A percentile compares a stretch with the other conserved stretches of the same genome.
phyloP scores from a whole-genome alignment of 2,797 vertebrate genomes.

The Notoglanidium macrostoma region DNA sequence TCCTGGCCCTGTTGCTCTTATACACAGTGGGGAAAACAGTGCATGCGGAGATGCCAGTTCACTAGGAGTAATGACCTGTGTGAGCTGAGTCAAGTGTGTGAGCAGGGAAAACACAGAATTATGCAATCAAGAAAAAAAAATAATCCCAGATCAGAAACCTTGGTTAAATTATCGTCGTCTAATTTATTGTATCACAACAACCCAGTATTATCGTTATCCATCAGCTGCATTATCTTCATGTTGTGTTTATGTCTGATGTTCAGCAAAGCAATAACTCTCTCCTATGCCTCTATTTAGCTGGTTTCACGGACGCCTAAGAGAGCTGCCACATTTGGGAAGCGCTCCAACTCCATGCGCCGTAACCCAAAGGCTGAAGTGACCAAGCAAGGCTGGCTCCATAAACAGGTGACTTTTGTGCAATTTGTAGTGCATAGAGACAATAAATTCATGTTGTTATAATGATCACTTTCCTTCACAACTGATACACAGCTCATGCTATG shows the following conservation, averaged over 20 bases:
- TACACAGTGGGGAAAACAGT: background rate
- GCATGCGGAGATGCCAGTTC: background rate
- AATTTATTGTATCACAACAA: background rate
- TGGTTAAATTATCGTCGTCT: background rate
- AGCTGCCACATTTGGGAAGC: constrained; percentile 89
- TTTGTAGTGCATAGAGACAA: background rate
- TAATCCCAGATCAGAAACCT: background rate
- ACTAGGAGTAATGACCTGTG: background rate
- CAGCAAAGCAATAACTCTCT: constrained; percentile 12
- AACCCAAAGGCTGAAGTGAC: constrained; percentile 84
- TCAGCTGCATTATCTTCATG: background rate
- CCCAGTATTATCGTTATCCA: background rate
- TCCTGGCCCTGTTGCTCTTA: background rate
- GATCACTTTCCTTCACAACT: background rate
- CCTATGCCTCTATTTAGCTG: constrained; percentile 60
- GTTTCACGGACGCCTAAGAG: constrained; percentile 80
- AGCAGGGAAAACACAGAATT: background rate
- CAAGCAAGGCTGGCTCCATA: constrained; percentile 91
- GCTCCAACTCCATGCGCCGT: constrained; percentile 94
- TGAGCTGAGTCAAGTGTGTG: background rate
- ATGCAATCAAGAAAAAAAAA: background rate
- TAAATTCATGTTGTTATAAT: background rate
- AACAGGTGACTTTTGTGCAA: constrained; percentile 78
- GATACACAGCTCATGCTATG: background rate
- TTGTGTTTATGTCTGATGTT: constrained; percentile 6